Evolutionary conservation across 2,797 vertebrate species (phyloP), one percentile per base, ranked within the genome.

Genomic region (Masticophis lateralis): DNA sequence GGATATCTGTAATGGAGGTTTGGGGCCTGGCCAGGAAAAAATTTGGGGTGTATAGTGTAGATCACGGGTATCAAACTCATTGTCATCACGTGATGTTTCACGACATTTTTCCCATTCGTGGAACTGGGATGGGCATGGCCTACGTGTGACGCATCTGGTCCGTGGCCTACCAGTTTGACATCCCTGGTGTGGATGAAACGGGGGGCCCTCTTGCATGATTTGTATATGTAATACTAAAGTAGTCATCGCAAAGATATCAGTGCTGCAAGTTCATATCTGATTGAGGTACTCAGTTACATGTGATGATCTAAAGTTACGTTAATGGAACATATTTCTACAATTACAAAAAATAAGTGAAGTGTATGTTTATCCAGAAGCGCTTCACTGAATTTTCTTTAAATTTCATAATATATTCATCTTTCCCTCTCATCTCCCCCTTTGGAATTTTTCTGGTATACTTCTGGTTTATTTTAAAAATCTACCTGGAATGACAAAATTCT

Each of bases 61-160:
- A 4, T 61, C 22, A 25, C 0, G 25, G 9, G 25, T 61, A 27
- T 61, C 60, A 61, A 61, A 27, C 22, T 61, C 61, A 63, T 63
- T 63, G 61, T 12, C 27, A 4, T 28, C 27, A 63, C 9, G 3
- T 28, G 61, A 63, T 1, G 4, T 63, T 28, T 63, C 61, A 4
- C 1, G 27, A 63, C 25, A 63, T 63, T 28, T 28, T 63, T 28
- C 27, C 61, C 27, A 60, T 60, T 60, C 7, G 1, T 1, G 27
- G 27, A 63, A 11, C 61, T 63, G 61, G 27, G 27, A 4, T 63
- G 27, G 61, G 61, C 9, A 63, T 63, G 61, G 61, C 27, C 27
- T 63, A 10, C 4, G 0, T 0, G 1, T 63, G 61, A 28, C 3
- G 4, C 25, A 28, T 28, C 11, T 4, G 1, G 60, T 3, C 27